phyloP scores from a whole-genome alignment of 1,140 invertebrate genomes.

The Formica selysi region DNA sequence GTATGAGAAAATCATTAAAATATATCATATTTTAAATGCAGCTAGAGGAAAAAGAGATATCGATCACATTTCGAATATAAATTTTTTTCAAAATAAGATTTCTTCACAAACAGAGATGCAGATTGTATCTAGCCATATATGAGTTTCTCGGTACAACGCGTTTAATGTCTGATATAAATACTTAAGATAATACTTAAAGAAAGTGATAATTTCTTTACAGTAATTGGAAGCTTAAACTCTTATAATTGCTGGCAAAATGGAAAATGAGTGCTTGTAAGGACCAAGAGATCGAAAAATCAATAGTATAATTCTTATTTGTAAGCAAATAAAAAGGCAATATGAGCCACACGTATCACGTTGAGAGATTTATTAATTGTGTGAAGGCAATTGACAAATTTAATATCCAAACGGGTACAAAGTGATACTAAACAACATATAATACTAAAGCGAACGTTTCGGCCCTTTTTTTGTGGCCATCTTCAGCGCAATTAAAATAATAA shows the following conservation, averaged over 20 bases:
- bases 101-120: background rate
- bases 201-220: background rate
- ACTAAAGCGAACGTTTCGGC: no score
- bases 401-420: no score
- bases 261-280: constrained; percentile 3
- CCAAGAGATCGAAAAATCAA: constrained; percentile 3
- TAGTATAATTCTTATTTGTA: background rate
- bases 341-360: no score
- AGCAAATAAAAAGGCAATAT: no score
- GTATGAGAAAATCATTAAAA: background rate
- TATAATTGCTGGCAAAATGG: background rate
- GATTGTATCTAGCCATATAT: constrained; percentile 41
- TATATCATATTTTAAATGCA: background rate
- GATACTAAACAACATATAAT: no score
- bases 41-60: background rate
- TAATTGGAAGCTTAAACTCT: constrained; percentile 58
- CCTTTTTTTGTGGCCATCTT: no score
- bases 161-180: background rate
- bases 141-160: constrained; percentile 26
- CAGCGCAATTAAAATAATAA: no score
- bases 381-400: no score
- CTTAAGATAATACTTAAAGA: no score
- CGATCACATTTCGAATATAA: constrained; percentile 15
- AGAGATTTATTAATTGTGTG: no score
- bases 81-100: constrained; percentile 8